phyloP scores from a whole-genome alignment of 2,888 invertebrate genomes.

The Leistus spinibarbis region DNA sequence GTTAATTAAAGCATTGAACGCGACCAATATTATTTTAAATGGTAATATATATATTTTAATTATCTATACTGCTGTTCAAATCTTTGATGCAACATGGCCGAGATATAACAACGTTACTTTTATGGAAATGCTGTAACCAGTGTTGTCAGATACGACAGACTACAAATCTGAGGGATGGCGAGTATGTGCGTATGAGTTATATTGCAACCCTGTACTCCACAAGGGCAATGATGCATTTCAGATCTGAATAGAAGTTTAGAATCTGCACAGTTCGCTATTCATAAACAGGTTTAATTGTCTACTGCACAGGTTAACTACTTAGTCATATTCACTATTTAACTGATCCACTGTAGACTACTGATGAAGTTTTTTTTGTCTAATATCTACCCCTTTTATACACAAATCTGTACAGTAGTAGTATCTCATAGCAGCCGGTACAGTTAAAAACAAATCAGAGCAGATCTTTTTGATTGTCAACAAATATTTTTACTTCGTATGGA shows the following conservation, averaged over 20 bases:
- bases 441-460: constrained; percentile 28
- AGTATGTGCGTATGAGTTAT: not conserved
- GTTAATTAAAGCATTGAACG: too few species aligned
- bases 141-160: not conserved
- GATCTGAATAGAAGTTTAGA: not conserved
- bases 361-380: constrained; percentile 35
- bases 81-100: not conserved
- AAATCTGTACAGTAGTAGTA: not conserved
- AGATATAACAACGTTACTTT: not conserved
- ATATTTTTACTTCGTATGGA: not conserved
- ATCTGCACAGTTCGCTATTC: constrained; percentile 12
- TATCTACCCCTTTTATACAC: constrained; percentile 33
- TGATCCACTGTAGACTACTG: constrained; percentile 34
- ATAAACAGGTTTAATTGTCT: constrained; percentile 36
- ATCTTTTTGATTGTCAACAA: not conserved
- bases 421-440: constrained; percentile 32
- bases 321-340: constrained; percentile 33
- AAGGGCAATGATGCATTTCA: not conserved
- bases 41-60: not conserved
- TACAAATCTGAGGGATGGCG: not conserved
- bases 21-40: too few species aligned
- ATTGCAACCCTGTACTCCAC: not conserved
- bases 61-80: not conserved
- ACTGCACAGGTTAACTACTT: constrained; percentile 35
- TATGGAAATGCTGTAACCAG: not conserved